Evolutionary conservation across 1,140 invertebrate genomes (phyloP), one percentile per base, ranked within the genome.

Genomic region (Temnothorax curvispinosus): DNA sequence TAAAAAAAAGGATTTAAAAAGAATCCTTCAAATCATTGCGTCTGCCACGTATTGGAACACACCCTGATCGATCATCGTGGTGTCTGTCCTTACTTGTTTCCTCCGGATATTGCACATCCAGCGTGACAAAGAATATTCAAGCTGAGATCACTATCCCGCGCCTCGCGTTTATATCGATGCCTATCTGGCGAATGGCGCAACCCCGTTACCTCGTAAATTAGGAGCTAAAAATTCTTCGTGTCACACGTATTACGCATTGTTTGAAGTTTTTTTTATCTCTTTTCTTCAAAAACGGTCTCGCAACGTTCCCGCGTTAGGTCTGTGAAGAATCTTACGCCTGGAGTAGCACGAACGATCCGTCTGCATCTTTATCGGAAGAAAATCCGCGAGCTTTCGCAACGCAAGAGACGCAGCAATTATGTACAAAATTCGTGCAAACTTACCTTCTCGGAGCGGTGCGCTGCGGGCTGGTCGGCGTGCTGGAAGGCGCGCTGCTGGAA

Each of bases 381-480:
- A 0, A 47, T 54, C 27, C 5, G 3, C 11, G 18, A 58, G 21
- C 9, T 47, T n/a, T 18, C 6, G 1, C 38, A 6, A 3, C 38
- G 38, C 1, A 6, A 3, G 15, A 41, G 13, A 32, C 6, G 64
- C 1, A 75, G 64, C 1, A 75, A 74, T 41, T 41, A 6, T 27
- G 27, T 41, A 41, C 3, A 41, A 41, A 41, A 41, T 0, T 13
- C 18, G 3, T 47, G 6, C 18, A 3, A 41, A 78, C 88, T 87
- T 6, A 92, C 91, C 91, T 85, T 69, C 91, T 91, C 62, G 85
- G 56, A 67, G 77, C 64, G 67, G 64, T 62, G 13, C 89, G 91
- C 64, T 90, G 93, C 32, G 92, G 92, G 56, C 89, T 94, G 35
- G 82, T 88, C 7, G 88, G 76, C 21, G 92, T 91, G 76, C 91